Percentiles rank a stretch among this genome's conserved stretches.
These are phyloP conservation scores for Eubasilissa regina DNA, from an alignment of 1,140 invertebrate species.

Conservation along the genomic window DNA sequence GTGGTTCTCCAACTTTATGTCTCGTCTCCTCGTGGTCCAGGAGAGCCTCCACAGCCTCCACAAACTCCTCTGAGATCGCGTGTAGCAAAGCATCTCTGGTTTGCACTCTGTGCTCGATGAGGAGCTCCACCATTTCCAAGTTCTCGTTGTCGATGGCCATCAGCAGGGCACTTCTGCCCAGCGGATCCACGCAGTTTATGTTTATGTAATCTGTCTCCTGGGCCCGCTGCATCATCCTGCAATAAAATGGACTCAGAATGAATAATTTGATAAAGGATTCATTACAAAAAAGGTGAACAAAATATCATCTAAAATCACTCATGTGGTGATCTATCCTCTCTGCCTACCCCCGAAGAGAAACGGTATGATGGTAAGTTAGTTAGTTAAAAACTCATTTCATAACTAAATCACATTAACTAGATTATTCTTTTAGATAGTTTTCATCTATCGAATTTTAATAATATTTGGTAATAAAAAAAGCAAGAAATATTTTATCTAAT, in stretches of 20 bases:
- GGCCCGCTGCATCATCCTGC: slow-evolving; percentile 84
- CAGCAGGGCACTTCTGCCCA: slow-evolving; percentile 91
- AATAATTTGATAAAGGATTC: too few relatives aligned
- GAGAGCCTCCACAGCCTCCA: slow-evolving; percentile 96
- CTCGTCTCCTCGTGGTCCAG: slow-evolving; percentile 92
- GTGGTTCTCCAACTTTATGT: slow-evolving; percentile 84
- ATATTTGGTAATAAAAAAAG: too few relatives aligned
- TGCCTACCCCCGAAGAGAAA: too few relatives aligned
- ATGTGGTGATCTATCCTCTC: too few relatives aligned
- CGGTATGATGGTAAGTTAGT: too few relatives aligned
- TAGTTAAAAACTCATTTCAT: too few relatives aligned
- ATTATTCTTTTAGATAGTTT: too few relatives aligned
- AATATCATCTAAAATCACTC: too few relatives aligned
- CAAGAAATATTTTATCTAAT: too few relatives aligned
- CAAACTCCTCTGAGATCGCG: slow-evolving; percentile 98
- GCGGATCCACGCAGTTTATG: slow-evolving; percentile 97
- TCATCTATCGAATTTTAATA: too few relatives aligned
- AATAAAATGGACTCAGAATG: slow-evolving; percentile 51
- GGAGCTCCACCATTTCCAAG: slow-evolving; percentile 97
- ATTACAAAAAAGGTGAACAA: too few relatives aligned
- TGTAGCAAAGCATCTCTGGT: slow-evolving; percentile 96
- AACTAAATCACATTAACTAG: too few relatives aligned
- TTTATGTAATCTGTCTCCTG: slow-evolving; percentile 89
- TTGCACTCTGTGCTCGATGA: slow-evolving; percentile 89
- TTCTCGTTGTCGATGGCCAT: slow-evolving; percentile 99